A percentile compares a stretch with the other conserved stretches of the same genome.
Conservation (phyloP, 2,888 invertebrate genomes). For the Netelia inedita region DNA sequence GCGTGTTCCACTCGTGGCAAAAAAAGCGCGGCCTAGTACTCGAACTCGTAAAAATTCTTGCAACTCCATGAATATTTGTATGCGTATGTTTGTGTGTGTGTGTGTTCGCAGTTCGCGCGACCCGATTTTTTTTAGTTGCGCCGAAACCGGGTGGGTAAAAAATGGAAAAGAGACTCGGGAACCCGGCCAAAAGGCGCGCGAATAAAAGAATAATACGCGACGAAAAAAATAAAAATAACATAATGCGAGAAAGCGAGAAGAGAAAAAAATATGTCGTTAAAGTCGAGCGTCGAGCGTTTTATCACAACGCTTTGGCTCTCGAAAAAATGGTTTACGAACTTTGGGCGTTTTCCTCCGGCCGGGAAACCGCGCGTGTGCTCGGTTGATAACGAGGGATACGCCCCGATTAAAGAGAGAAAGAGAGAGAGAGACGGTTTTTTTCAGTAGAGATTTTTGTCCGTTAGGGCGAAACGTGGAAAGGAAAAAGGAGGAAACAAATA, state of each 20-base stretch:
- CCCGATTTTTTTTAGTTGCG: background rate
- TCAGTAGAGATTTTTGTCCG: too few relatives aligned
- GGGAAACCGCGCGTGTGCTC: conserved; percentile 42
- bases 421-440: background rate
- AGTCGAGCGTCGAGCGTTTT: too few relatives aligned
- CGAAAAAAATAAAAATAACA: too few relatives aligned
- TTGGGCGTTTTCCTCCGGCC: too few relatives aligned
- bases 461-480: too few relatives aligned
- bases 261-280: too few relatives aligned
- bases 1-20: conserved; percentile 10
- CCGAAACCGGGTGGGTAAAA: background rate
- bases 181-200: background rate
- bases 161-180: background rate
- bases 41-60: conserved; percentile 39
- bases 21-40: conserved; percentile 24
- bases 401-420: conserved; percentile 20
- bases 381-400: conserved; percentile 60
- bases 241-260: too few relatives aligned
- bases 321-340: too few relatives aligned
- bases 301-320: too few relatives aligned
- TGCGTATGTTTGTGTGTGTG: conserved; percentile 35
- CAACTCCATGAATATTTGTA: conserved; percentile 2
- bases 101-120: background rate
- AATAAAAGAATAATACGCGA: too few relatives aligned
- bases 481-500: too few relatives aligned